phyloP scores from a whole-genome alignment of 2,797 vertebrate species.

The Enteromius afrohamiltoni region DNA sequence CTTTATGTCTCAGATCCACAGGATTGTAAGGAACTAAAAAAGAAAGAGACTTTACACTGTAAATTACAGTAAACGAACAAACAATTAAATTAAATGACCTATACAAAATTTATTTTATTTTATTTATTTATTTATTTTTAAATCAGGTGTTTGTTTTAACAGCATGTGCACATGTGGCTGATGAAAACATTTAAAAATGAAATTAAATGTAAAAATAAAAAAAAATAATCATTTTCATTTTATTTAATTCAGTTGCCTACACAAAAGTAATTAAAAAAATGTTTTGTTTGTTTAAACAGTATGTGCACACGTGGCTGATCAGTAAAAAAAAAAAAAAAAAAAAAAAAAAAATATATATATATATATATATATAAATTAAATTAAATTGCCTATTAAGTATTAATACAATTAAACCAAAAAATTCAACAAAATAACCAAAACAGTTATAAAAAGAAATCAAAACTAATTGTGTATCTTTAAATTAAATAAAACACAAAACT shows the following conservation, averaged over 20 bases:
- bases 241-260: too few relatives aligned
- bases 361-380: too few relatives aligned
- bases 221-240: too few relatives aligned
- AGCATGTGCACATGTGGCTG: background rate
- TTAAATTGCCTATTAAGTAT: too few relatives aligned
- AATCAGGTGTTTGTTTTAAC: background rate
- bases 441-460: background rate
- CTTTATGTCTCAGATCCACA: background rate
- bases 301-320: background rate
- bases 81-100: background rate
- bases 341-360: too few relatives aligned
- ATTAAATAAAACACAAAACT: background rate
- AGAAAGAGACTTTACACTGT: background rate
- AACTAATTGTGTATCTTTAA: background rate
- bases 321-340: too few relatives aligned
- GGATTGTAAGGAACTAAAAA: background rate
- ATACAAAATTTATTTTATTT: background rate
- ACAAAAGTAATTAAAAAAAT: too few relatives aligned
- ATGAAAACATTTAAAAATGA: too few relatives aligned
- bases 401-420: background rate
- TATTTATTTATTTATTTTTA: too few relatives aligned
- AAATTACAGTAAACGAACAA: background rate
- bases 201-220: too few relatives aligned
- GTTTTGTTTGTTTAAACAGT: background rate
- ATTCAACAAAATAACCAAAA: background rate